phyloP scores from a whole-genome alignment of 2,888 invertebrate species.

The Punctoribates punctum region DNA sequence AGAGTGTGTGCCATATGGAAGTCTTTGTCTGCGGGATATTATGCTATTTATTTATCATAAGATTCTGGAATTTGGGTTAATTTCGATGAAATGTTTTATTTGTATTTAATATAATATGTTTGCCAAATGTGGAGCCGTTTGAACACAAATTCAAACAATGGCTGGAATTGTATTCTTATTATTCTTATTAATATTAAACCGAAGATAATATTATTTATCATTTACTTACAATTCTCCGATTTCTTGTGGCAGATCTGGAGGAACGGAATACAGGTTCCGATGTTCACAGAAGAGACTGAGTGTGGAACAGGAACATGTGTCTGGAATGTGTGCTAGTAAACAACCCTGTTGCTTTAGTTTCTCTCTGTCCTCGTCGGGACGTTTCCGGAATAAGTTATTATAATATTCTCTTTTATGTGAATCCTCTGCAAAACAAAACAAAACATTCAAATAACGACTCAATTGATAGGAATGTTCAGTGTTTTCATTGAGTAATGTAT shows the following conservation, averaged over 20 bases:
- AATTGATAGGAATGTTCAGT: background rate
- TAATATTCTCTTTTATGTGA: slow-evolving; percentile 50
- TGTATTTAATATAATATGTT: too few relatives aligned
- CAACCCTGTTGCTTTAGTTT: slow-evolving; percentile 50
- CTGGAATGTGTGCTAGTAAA: slow-evolving; percentile 43
- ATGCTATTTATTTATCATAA: too few relatives aligned
- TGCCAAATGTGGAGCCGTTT: too few relatives aligned
- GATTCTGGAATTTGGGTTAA: too few relatives aligned
- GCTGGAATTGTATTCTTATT: background rate
- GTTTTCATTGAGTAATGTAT: too few relatives aligned
- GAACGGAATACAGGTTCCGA: slow-evolving; percentile 40
- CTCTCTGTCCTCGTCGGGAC: slow-evolving; percentile 58
- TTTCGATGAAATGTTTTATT: too few relatives aligned
- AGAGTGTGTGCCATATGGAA: too few relatives aligned
- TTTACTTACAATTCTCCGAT: slow-evolving; percentile 45
- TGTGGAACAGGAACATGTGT: slow-evolving; percentile 45
- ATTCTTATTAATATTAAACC: too few relatives aligned
- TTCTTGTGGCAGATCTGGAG: slow-evolving; percentile 43
- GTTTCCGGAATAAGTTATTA: slow-evolving; percentile 58
- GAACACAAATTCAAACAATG: too few relatives aligned
- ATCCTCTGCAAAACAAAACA: background rate
- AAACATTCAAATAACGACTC: background rate
- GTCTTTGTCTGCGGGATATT: too few relatives aligned
- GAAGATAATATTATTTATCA: background rate
- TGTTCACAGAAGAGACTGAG: slow-evolving; percentile 45